Evolutionary conservation across 2,113 vertebrate genomes (phyloP).

Genomic region (Sander vitreus): DNA sequence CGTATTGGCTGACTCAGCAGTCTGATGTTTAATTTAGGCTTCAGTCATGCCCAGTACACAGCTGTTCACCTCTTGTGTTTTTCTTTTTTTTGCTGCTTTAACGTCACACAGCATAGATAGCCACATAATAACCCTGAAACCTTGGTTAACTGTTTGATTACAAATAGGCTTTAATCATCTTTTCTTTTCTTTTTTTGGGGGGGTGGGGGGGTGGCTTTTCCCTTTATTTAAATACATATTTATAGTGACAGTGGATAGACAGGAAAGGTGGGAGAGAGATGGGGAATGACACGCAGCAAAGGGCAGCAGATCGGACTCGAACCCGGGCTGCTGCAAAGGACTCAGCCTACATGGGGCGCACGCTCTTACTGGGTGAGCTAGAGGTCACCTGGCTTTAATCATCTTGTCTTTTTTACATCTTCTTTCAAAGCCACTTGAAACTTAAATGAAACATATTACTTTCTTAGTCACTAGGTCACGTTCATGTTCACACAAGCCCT

Average conservation of each 20-base stretch:
- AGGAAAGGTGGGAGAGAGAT: too few relatives aligned
- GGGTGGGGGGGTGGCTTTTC: too few relatives aligned
- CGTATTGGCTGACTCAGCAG: slow-evolving; percentile 66
- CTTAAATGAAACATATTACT: slow-evolving; percentile 3
- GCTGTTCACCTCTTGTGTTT: slow-evolving; percentile 36
- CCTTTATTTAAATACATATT: too few relatives aligned
- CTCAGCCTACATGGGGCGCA: too few relatives aligned
- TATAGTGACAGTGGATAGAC: too few relatives aligned
- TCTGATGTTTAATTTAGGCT: slow-evolving; percentile 68
- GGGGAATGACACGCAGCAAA: too few relatives aligned
- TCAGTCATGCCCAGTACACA: slow-evolving; percentile 37
- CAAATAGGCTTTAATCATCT: neutral
- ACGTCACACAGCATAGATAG: slow-evolving; percentile 19
- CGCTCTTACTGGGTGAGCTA: too few relatives aligned
- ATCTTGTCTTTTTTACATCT: neutral
- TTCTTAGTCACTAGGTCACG: neutral
- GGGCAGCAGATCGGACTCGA: too few relatives aligned
- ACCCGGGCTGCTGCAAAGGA: too few relatives aligned
- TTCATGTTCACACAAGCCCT: slow-evolving; percentile 11
- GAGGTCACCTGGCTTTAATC: neutral
- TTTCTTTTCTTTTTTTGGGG: neutral
- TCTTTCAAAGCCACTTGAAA: neutral
- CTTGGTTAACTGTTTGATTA: neutral
- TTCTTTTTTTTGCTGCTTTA: slow-evolving; percentile 10
- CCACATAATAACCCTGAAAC: slow-evolving; percentile 6